These are phyloP conservation scores for Oreochromis niloticus DNA, from an alignment of 2,113 vertebrate species.

Conservation along the genomic window DNA sequence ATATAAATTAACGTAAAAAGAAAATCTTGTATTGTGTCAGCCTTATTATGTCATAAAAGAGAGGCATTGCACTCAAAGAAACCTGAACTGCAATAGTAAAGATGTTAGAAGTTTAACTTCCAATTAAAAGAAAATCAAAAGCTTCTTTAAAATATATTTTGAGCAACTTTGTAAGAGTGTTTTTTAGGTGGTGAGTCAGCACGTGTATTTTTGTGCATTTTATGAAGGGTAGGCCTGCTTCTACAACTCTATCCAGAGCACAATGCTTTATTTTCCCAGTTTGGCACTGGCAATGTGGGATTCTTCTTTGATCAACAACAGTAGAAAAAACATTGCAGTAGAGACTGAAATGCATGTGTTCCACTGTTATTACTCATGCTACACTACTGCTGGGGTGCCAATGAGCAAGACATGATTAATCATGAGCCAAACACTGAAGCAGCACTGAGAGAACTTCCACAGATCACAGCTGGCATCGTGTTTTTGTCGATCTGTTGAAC, in stretches of 20 bases:
- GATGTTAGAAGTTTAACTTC: neutral
- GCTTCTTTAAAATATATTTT: accelerated
- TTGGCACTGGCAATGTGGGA: neutral
- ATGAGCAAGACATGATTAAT: neutral
- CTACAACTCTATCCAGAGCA: accelerated
- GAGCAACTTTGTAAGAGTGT: neutral
- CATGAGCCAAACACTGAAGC: neutral
- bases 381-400: neutral
- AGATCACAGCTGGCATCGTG: neutral
- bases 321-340: neutral
- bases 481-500: neutral
- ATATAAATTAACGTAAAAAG: neutral
- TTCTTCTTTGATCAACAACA: neutral
- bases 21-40: neutral
- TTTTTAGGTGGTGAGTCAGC: neutral
- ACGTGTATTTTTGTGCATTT: accelerated
- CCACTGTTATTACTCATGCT: neutral
- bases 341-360: neutral
- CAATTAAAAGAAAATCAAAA: neutral
- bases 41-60: neutral
- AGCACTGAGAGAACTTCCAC: neutral
- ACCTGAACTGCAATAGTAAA: neutral
- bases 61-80: neutral
- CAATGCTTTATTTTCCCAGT: accelerated
- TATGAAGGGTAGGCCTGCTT: neutral